Evolutionary conservation across 2,113 vertebrate species (phyloP), one percentile per base, ranked within the genome.

Genomic region (Phrynosoma platyrhinos): DNA sequence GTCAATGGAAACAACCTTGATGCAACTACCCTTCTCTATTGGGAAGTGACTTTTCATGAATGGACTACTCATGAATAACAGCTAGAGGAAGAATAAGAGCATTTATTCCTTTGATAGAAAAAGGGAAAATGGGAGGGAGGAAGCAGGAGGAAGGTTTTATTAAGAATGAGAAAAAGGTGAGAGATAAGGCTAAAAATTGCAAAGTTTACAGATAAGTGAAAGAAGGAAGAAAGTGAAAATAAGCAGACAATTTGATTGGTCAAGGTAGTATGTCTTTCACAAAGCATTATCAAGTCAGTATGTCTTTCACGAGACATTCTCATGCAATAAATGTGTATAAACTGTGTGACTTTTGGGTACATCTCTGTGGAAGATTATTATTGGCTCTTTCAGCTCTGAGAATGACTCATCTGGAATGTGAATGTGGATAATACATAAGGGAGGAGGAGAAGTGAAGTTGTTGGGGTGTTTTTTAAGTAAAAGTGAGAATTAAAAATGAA

Each of bases 281-380:
- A 47, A 47, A 47, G 47, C 7, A 47, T 47, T 47, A 47, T 47
- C 47, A 47, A 47, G 47, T 5, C 47, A 47, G 7, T 47, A 47
- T 47, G 5, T 47, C 47, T 47, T 47, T 47, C 47, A 47, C 62
- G 36, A 66, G 30, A 5, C 36, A 66, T 78, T 77, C 40, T n/a
- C 47, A 85, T 66, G 36, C 18, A 85, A 85, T 78, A 84, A 40
- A 66, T 47, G 77, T 85, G 58, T 25, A 66, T 77, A 77, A 77
- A 77, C 18, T 85, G 25, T 32, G 20, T 32, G 74, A 23, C 18
- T 66, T 64, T 55, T 83, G 66, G 82, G 20, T 30, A 23, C 79
- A 83, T 18, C 69, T 88, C 42, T 9, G 64, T 86, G 40, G 68
- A 78, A 72, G 25, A 90, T 5, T 40, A 6, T 55, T 20, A 90